A percentile compares a stretch with the other conserved stretches of the same genome.
These are phyloP conservation scores for Arge pagana DNA, from an alignment of 2,888 invertebrate genomes.

Conservation along the genomic window DNA sequence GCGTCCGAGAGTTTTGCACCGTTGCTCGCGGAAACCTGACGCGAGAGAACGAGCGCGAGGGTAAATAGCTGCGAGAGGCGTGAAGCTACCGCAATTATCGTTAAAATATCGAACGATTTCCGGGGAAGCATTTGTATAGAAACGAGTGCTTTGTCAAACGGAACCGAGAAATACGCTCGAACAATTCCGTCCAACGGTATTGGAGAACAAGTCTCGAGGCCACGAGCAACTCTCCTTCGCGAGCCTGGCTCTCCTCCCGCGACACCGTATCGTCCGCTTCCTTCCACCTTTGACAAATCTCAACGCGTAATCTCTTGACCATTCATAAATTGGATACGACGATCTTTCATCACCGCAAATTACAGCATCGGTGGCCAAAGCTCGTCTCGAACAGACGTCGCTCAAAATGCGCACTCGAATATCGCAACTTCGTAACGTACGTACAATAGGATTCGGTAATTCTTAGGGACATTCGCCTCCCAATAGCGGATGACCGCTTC, in stretches of 20 bases:
- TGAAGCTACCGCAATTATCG: not conserved
- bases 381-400: no score
- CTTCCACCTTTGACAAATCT: conserved; percentile 5
- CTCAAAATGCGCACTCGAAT: no score
- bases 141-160: not conserved
- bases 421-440: no score
- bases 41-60: not conserved
- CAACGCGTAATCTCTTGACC: no score
- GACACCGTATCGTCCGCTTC: conserved; percentile 5
- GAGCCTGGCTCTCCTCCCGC: not conserved
- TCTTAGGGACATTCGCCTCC: no score
- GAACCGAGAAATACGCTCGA: conserved; percentile 3
- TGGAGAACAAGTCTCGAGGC: conserved; percentile 2
- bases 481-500: no score
- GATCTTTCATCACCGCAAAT: not conserved
- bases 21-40: no score
- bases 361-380: no score
- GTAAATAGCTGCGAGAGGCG: no score
- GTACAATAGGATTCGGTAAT: no score
- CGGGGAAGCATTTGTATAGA: not conserved
- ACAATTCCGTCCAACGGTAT: not conserved
- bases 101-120: not conserved
- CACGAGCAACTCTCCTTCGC: not conserved
- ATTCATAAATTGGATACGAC: not conserved
- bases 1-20: no score